Conservation (phyloP, 2,113 vertebrate species). For the Pandion haliaetus region DNA sequence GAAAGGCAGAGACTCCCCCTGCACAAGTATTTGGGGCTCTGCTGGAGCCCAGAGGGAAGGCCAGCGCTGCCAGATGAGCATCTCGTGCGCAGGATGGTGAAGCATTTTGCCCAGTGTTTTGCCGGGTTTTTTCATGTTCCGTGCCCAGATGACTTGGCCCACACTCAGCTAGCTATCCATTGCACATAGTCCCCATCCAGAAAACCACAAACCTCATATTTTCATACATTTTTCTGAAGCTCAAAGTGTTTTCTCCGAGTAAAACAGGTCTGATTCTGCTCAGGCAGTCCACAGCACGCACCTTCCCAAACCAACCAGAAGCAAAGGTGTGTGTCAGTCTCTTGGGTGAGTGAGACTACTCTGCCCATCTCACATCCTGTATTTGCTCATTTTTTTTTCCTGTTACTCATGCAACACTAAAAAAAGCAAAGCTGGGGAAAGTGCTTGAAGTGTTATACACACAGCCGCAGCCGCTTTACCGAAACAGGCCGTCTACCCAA, state of each 20-base stretch:
- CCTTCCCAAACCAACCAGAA: background rate
- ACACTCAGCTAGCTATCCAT: background rate
- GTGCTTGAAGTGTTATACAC: background rate
- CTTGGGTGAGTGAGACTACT: background rate
- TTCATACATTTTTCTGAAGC: background rate
- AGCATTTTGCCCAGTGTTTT: background rate
- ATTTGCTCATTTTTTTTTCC: background rate
- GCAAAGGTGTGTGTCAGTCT: background rate
- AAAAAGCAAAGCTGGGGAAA: background rate
- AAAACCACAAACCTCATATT: background rate
- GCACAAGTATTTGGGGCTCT: background rate
- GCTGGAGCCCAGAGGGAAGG: background rate
- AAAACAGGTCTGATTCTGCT: background rate
- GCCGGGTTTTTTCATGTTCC: background rate
- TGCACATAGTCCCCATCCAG: background rate
- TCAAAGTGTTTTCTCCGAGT: background rate
- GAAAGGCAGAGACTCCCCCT: background rate
- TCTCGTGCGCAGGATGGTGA: accelerated
- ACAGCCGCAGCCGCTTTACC: background rate
- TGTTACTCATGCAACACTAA: background rate
- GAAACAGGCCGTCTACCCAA: background rate
- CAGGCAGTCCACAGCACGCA: background rate
- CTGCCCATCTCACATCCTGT: background rate
- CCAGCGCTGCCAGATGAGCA: background rate
- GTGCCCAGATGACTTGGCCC: background rate